Evolutionary conservation across 2,888 invertebrate species (phyloP).

Genomic region (Lasioglossum marginatum): DNA sequence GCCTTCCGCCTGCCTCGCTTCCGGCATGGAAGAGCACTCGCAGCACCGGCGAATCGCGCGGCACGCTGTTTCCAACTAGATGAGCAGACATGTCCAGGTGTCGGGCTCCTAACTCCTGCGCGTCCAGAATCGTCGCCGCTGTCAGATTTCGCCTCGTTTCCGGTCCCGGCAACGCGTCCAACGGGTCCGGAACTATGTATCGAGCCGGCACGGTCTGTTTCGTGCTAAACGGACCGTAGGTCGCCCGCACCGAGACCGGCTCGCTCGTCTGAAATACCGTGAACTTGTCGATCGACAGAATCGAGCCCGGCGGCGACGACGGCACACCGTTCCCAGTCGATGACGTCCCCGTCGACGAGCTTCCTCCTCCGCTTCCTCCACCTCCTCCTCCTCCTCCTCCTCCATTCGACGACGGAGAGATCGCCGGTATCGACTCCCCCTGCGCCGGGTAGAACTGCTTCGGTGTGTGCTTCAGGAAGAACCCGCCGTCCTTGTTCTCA

Average conservation of each 20-base stretch:
- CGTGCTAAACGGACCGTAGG: constrained; percentile 97
- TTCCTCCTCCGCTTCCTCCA: background rate
- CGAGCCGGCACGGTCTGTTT: constrained; percentile 97
- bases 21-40: constrained; percentile 97
- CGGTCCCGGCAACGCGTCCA: constrained; percentile 87
- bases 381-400: background rate
- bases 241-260: constrained; percentile 95
- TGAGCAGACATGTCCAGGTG: constrained; percentile 97
- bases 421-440: constrained; percentile 72
- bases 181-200: constrained; percentile 94
- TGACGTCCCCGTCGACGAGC: constrained; percentile 53
- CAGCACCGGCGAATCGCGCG: constrained; percentile 95
- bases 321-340: constrained; percentile 78
- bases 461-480: constrained; percentile 93
- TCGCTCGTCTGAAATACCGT: constrained; percentile 96
- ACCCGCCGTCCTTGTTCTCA: constrained; percentile 96
- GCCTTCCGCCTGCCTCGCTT: constrained; percentile 92
- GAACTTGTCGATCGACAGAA: constrained; percentile 94
- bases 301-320: constrained; percentile 87
- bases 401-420: constrained; percentile 54
- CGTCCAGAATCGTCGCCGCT: constrained; percentile 86
- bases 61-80: constrained; percentile 93
- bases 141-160: constrained; percentile 78
- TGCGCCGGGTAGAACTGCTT: constrained; percentile 87
- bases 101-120: constrained; percentile 89